Base-by-base conservation (phyloP, 2,888 invertebrate species). In the Cabera pusaria region DNA sequence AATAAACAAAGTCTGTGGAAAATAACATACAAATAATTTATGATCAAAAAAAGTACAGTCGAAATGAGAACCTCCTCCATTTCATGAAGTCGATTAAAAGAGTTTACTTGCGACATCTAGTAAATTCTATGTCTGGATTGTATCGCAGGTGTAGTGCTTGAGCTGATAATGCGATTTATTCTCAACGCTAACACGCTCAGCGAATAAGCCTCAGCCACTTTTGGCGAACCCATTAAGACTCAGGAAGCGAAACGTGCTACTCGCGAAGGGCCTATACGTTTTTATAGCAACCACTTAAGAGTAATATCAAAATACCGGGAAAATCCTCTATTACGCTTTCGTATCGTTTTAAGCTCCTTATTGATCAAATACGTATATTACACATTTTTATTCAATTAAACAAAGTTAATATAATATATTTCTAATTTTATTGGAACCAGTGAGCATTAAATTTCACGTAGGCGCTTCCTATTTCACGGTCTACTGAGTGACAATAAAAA, bases 261-360 rank as follows among this genome's bases (percentile, higher is more conserved):
- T 27, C 22, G 24, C 8, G 6, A 10, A 12, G 23, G 20, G 18
- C 5, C 6, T 17, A 5, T 8, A 25, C 39, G 29, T 29, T 32
- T 40, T 43, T 28, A 29, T 43, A 26, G 24, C 32, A 42, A 44
- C 40, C 52, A 40, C 40, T 43, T 47, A 25, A 37, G n/a, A 44
- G 46, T 19, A 29, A 29, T 31, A 52, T 47, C 26, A 49, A 44
- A 43, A 49, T 43, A 40, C 42, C 17, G 17, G 23, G 26, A n/a
- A 25, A 25, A 37, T 32, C 35, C 32, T 20, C 19, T 14, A 8
- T 39, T 39, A 38, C 8, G 21, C 23, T 33, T 44, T 37, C n/a
- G n/a, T n/a, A n/a, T n/a, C n/a, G n/a, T n/a, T n/a, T n/a, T n/a
- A n/a, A n/a, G n/a, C n/a, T n/a, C n/a, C n/a, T n/a, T n/a, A n/a